These are phyloP conservation scores for Microtus californicus DNA, from an alignment of 2,797 vertebrate genomes.

Conservation along the genomic window DNA sequence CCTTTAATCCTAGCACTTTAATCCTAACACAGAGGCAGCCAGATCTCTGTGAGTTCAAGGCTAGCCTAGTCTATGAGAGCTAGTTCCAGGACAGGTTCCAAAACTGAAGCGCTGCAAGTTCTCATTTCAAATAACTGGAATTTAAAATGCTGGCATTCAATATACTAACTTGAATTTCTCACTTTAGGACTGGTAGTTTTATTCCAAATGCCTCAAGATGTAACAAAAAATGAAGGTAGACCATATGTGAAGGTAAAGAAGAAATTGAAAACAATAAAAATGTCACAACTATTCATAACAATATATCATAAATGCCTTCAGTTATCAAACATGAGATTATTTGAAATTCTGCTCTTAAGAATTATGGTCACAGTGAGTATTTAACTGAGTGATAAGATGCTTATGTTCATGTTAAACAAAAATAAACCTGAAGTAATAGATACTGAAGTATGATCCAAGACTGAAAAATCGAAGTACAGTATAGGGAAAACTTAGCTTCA, in stretches of 20 bases:
- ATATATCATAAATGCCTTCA: background rate
- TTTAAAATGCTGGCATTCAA: background rate
- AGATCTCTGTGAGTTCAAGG: too few species aligned
- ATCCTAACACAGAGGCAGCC: too few species aligned
- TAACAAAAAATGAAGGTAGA: background rate
- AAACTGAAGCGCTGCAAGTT: background rate
- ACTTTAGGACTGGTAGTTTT: background rate
- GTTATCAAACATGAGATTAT: background rate
- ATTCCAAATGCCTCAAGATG: background rate
- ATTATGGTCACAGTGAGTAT: background rate
- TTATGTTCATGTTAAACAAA: background rate
- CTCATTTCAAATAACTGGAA: background rate
- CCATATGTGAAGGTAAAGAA: background rate
- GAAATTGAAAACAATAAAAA: background rate
- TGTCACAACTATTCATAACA: background rate
- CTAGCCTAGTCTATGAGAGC: too few species aligned
- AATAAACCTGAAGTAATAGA: background rate
- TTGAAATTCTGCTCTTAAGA: background rate
- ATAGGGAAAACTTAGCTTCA: background rate
- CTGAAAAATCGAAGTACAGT: background rate
- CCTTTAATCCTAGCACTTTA: too few species aligned
- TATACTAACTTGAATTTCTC: background rate
- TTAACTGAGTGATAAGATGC: background rate
- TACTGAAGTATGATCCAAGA: background rate
- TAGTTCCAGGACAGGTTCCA: too few species aligned